phyloP scores from a whole-genome alignment of 2,797 vertebrate genomes.

The Numenius phaeopus region DNA sequence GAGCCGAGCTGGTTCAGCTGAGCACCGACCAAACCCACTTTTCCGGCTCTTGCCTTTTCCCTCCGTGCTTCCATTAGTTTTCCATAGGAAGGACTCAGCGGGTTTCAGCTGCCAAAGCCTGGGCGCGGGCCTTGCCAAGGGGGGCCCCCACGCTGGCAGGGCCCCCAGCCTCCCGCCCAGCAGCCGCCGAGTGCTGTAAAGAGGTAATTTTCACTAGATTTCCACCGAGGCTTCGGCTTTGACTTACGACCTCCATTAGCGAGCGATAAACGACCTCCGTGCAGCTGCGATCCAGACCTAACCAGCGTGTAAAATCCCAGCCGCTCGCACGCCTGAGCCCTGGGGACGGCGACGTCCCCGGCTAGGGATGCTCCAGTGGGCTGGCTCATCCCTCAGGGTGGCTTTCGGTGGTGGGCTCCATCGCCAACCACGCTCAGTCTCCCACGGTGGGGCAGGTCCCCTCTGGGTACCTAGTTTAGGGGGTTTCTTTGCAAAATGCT shows the following conservation, averaged over 20 bases:
- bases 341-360: fast-evolving
- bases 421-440: fast-evolving
- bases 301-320: background rate
- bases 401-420: background rate
- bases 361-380: background rate
- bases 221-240: background rate
- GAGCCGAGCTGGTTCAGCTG: background rate
- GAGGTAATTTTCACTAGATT: slow-evolving; percentile 13
- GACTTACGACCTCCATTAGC: background rate
- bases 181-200: background rate
- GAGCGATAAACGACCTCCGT: background rate
- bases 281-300: background rate
- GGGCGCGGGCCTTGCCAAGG: background rate
- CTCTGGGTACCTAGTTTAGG: background rate
- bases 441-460: fast-evolving
- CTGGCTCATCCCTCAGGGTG: background rate
- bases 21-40: background rate
- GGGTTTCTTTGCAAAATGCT: background rate
- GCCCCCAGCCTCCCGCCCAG: background rate
- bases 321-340: background rate
- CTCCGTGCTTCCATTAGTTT: background rate
- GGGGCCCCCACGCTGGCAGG: background rate
- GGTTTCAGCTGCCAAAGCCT: background rate
- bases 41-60: background rate
- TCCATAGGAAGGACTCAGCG: fast-evolving